phyloP scores from a whole-genome alignment of 2,888 invertebrate genomes.

The Caenorhabditis afra region DNA sequence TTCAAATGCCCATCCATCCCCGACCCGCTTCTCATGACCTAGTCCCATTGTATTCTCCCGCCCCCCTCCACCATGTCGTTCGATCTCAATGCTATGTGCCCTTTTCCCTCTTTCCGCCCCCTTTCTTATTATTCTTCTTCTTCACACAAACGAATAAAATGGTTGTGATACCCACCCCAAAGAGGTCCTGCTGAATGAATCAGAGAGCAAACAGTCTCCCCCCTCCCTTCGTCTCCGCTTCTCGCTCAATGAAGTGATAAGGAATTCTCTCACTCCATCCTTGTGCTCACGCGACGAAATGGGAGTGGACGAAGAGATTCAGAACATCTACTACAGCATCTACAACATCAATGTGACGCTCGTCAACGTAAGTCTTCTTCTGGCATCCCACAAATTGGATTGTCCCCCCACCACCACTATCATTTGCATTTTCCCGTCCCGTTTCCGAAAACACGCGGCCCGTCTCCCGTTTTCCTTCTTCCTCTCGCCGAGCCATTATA shows the following conservation, averaged over 20 bases:
- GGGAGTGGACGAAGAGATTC: constrained; percentile 67
- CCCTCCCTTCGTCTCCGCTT: constrained; percentile 1
- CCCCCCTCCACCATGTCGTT: not conserved
- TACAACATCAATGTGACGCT: constrained; percentile 62
- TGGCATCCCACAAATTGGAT: constrained; percentile 54
- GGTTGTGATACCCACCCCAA: not conserved
- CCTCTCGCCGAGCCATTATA: constrained; percentile 15
- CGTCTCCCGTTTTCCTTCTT: not conserved
- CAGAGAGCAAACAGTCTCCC: constrained; percentile 50
- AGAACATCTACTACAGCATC: constrained; percentile 66
- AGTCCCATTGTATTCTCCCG: constrained; percentile 35
- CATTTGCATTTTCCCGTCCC: constrained; percentile 26
- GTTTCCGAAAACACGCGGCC: not conserved
- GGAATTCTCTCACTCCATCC: constrained; percentile 12
- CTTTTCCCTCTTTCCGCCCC: constrained; percentile 24
- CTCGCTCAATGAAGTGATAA: constrained; percentile 54
- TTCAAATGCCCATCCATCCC: constrained; percentile 9
- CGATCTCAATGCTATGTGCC: constrained; percentile 33
- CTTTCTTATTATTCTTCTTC: too few species aligned
- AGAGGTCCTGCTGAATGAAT: constrained; percentile 27
- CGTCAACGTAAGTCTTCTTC: constrained; percentile 51
- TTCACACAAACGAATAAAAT: constrained; percentile 22
- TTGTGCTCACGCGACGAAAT: constrained; percentile 36
- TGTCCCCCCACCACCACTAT: constrained; percentile 19
- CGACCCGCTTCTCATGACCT: constrained; percentile 33